Conservation (phyloP, 1,140 invertebrate species). For the Bombus confusus region DNA sequence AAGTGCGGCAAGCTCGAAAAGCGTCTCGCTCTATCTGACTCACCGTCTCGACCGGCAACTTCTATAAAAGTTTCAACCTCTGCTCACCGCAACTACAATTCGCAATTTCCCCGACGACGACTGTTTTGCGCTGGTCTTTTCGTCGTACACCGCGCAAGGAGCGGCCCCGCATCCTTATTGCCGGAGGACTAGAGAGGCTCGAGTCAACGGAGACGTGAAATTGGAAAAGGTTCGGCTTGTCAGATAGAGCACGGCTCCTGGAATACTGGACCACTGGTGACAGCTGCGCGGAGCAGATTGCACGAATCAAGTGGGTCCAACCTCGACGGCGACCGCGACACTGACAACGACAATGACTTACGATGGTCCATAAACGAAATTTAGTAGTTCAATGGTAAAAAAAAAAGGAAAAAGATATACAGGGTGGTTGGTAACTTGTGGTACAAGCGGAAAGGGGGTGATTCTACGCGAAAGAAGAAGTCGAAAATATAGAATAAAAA, state of each 20-base stretch:
- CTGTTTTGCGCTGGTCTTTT: conserved; percentile 15
- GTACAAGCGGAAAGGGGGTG: too few relatives aligned
- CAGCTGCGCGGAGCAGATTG: conserved; percentile 48
- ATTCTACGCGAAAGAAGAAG: too few relatives aligned
- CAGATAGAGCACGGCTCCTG: conserved; percentile 5
- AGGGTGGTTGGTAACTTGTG: too few relatives aligned
- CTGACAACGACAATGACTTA: too few relatives aligned
- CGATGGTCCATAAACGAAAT: neutral
- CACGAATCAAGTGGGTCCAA: conserved; percentile 38
- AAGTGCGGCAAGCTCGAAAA: neutral
- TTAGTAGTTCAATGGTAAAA: neutral
- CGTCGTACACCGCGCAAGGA: neutral
- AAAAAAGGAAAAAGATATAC: too few relatives aligned
- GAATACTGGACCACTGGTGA: conserved; percentile 29
- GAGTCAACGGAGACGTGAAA: conserved; percentile 49
- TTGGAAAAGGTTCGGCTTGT: conserved; percentile 41
- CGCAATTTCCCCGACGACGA: conserved; percentile 37
- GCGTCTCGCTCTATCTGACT: neutral
- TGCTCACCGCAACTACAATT: conserved; percentile 38
- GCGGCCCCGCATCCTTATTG: conserved; percentile 31
- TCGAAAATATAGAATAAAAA: too few relatives aligned
- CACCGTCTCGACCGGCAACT: neutral
- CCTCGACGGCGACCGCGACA: neutral
- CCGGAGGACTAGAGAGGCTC: neutral
- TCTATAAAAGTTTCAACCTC: conserved; percentile 33